These are phyloP conservation scores for Bergia sp. DNA, from an alignment of 92 coral and sea anemone genomes.

Conservation along the genomic window DNA sequence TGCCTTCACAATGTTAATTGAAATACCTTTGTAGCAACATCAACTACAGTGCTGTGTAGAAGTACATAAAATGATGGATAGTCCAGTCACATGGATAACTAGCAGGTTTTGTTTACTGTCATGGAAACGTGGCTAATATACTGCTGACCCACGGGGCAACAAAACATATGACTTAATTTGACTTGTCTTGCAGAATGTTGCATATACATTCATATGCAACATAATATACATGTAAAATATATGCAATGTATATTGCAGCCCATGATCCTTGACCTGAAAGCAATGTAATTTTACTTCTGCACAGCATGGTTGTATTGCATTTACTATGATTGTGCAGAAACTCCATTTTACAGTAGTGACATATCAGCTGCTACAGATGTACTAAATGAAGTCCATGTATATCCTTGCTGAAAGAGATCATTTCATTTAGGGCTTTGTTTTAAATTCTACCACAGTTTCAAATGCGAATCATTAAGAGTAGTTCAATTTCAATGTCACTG, in stretches of 20 bases:
- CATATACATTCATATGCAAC: too few relatives aligned
- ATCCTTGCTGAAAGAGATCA: not conserved
- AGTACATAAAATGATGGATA: not conserved
- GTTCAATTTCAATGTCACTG: not conserved
- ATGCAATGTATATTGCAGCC: too few relatives aligned
- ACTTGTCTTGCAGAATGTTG: too few relatives aligned
- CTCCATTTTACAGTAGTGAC: not conserved
- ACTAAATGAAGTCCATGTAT: not conserved
- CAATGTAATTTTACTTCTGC: not conserved
- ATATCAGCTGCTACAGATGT: not conserved
- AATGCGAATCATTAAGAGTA: not conserved
- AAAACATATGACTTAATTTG: not conserved
- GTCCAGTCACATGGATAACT: not conserved
- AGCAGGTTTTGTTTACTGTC: not conserved
- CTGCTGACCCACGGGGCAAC: not conserved
- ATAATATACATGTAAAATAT: too few relatives aligned
- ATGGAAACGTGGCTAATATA: not conserved
- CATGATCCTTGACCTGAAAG: too few relatives aligned
- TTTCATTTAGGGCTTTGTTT: conserved; percentile 35
- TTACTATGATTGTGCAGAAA: not conserved
- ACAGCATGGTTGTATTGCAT: not conserved
- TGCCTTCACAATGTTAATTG: not conserved
- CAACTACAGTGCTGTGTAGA: not conserved
- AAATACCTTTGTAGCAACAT: too few relatives aligned
- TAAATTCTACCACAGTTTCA: not conserved